phyloP scores from a whole-genome alignment of 1,140 invertebrate genomes.

The Drosophila paulistorum region DNA sequence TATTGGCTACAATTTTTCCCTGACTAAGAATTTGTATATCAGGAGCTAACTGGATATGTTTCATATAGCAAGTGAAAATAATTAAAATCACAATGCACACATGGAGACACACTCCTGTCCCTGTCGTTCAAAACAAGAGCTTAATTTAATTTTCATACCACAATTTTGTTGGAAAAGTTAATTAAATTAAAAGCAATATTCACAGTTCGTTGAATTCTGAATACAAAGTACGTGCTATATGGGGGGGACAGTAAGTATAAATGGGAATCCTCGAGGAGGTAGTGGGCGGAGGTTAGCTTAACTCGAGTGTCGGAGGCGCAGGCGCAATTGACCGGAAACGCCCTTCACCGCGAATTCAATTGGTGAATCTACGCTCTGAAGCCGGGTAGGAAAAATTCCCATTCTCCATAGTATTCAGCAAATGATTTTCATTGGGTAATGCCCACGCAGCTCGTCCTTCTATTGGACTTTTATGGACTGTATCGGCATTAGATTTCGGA shows the following conservation, averaged over 20 bases:
- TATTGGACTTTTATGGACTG: neutral
- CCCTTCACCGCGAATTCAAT: constrained; percentile 1
- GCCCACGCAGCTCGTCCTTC: neutral
- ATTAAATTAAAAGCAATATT: constrained; percentile 73
- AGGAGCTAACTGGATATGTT: neutral
- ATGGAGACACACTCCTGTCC: constrained; percentile 3
- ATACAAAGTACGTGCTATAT: constrained; percentile 50
- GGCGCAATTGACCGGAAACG: constrained; percentile 14
- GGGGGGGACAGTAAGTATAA: constrained; percentile 3
- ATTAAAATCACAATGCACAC: constrained; percentile 17
- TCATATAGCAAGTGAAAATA: constrained; percentile 1
- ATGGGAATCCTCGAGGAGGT: constrained; percentile 2
- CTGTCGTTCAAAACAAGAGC: neutral
- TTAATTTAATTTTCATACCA: constrained; percentile 52
- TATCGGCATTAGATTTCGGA: constrained; percentile 4
- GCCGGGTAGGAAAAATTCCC: neutral
- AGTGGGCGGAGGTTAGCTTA: constrained; percentile 7
- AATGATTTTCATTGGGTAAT: constrained; percentile 10
- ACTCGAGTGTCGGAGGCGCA: neutral
- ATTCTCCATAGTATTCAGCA: neutral
- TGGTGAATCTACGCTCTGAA: neutral
- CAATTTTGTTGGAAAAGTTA: constrained; percentile 52
- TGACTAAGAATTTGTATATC: neutral
- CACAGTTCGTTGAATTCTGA: constrained; percentile 65
- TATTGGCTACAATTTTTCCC: no score